Base-by-base conservation (phyloP, 2,797 vertebrate species). In the Oreochromis grahami region DNA sequence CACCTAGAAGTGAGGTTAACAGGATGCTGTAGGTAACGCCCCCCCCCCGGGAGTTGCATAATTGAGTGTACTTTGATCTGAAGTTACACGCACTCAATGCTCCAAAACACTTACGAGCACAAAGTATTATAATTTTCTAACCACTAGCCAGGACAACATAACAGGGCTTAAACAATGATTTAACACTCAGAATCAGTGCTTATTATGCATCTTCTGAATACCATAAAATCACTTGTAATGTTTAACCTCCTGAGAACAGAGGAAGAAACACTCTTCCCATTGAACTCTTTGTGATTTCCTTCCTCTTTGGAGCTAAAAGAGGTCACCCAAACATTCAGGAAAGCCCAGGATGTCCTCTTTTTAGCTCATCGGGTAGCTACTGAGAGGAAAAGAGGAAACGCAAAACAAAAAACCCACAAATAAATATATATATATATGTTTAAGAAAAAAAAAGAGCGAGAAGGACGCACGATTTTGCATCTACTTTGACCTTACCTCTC, bases 401-500 rank as follows among this genome's bases (percentile, higher is more conserved):
- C 60, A 68, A 68, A 60, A 19, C 29, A 19, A 58, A 58, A 19
- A 60, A 19, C 56, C 17, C 29, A 60, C 32, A 36, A 1, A 60
- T 11, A 60, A 11, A 32, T 58, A 32, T 26, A 60, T 58, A 32
- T 26, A 60, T 19, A 32, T 58, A 32, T 26, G 26, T 32, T 7
- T 7, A 32, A 32, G 17, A 13, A 3, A 14, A 12, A 8, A 4
- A 8, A 2, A 4, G 1, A 38, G 36, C 13, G 7, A 26, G 9
- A 10, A 21, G 14, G 2, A 48, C 26, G 41, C 68, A 15, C 15
- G 8, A 29, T 48, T 72, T 14, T 13, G 51, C 7, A 7, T 24
- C 6, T 8, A 13, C 4, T 15, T 15, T 5, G n/a, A 12, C 13
- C 90, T 29, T 89, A 91, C 90, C 92, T 84, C 52, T n/a, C 5